These are phyloP conservation scores for Hoplodrina blanda DNA, from an alignment of 2,888 invertebrate species.

Conservation along the genomic window DNA sequence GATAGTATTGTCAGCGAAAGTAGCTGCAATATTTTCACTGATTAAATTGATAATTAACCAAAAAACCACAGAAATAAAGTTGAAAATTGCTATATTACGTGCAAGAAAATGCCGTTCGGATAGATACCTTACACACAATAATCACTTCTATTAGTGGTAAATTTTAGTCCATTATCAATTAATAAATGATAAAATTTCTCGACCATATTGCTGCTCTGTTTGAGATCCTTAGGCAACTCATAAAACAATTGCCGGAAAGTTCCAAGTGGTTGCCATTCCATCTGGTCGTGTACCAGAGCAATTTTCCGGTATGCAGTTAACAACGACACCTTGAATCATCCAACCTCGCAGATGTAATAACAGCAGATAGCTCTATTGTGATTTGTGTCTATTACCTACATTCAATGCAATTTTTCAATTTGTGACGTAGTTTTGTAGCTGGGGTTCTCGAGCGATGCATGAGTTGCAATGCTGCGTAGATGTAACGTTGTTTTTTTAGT, in stretches of 20 bases:
- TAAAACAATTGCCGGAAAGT: constrained; percentile 42
- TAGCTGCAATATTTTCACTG: no score
- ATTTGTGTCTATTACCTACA: constrained; percentile 51
- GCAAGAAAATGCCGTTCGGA: no score
- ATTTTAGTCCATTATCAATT: no score
- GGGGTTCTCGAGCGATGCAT: constrained; percentile 23
- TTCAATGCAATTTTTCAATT: constrained; percentile 57
- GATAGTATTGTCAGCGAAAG: no score
- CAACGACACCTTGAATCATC: constrained; percentile 54
- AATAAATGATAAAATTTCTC: no score
- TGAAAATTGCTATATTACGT: no score
- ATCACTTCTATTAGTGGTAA: no score
- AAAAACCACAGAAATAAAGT: no score
- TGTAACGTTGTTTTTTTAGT: constrained; percentile 10
- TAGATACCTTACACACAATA: no score
- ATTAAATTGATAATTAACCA: no score
- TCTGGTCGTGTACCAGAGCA: constrained; percentile 13
- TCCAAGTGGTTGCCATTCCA: constrained; percentile 23
- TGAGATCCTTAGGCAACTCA: constrained; percentile 16
- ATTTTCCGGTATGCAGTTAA: constrained; percentile 46
- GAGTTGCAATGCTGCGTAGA: constrained; percentile 9
- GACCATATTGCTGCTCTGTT: background rate
- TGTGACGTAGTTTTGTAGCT: constrained; percentile 35
- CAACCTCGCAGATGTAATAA: constrained; percentile 25
- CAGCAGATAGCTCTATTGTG: constrained; percentile 50